phyloP scores from a whole-genome alignment of 2,888 invertebrate genomes.

The Agrilus cyanescens region DNA sequence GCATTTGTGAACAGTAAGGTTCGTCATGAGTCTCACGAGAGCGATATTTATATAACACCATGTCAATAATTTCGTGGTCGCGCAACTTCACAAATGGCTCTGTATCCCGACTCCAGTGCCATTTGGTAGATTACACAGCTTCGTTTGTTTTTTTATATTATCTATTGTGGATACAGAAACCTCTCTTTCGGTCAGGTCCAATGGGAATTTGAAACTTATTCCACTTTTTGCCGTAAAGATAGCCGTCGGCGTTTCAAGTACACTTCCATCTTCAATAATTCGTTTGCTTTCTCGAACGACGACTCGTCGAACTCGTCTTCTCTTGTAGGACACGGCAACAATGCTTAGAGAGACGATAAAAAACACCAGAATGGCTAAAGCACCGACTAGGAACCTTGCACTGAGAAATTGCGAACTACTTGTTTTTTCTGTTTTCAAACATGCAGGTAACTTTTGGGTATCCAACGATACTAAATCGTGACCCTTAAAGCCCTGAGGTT shows the following conservation, averaged over 20 bases:
- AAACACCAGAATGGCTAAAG: conserved; percentile 16
- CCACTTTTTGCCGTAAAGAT: conserved; percentile 36
- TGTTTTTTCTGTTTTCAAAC: too few relatives aligned
- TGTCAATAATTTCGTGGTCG: conserved; percentile 23
- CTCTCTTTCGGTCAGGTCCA: conserved; percentile 34
- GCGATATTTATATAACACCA: neutral
- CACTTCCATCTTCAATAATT: conserved; percentile 14
- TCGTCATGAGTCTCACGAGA: too few relatives aligned
- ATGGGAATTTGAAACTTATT: conserved; percentile 47
- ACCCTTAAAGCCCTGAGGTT: too few relatives aligned
- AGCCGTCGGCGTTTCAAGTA: conserved; percentile 32
- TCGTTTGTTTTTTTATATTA: conserved; percentile 33
- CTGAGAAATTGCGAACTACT: too few relatives aligned
- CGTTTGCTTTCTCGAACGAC: conserved; percentile 23
- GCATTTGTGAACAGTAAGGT: too few relatives aligned
- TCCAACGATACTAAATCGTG: too few relatives aligned
- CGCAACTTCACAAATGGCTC: conserved; percentile 9
- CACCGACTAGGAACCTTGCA: too few relatives aligned
- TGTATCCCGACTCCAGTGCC: conserved; percentile 21
- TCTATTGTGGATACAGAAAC: conserved; percentile 35
- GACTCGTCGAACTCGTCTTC: conserved; percentile 43
- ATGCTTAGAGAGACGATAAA: conserved; percentile 40
- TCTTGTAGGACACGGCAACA: conserved; percentile 48
- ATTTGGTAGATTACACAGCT: conserved; percentile 24
- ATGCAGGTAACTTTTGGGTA: too few relatives aligned